Base-by-base conservation (phyloP, 1,140 invertebrate species). In the Meloidogyne exigua region DNA sequence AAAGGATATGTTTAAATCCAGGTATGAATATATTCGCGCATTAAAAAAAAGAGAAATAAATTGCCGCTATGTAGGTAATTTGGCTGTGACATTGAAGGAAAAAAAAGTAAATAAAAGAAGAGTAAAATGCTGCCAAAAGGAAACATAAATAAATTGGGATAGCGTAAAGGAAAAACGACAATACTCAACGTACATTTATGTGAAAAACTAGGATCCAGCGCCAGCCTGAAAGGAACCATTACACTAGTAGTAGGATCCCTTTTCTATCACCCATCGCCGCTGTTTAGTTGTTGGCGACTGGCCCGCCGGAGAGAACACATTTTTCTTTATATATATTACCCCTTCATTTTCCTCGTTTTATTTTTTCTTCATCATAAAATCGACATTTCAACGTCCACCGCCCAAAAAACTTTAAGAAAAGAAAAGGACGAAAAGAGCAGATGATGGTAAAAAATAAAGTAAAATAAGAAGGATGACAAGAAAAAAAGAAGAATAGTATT, bases 291-390 rank as follows among this genome's bases (percentile, higher is more conserved):
- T 57, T 57, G 49, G 49, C 49, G 49, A n/a, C 49, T 57, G 49
- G 49, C 49, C 44, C 49, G 49, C 15, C 49, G 49, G 49, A n/a
- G 49, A 57, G 49, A 57, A 57, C 49, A n/a, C 49, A 57, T 57
- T 57, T 57, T 57, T 32, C 28, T 32, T 7, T n/a, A n/a, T n/a
- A 13, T 49, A 13, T 15, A 18, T 15, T 49, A 2, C 44, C 44
- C 44, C 44, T 49, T 49, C 44, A 49, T 49, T 49, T 49, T 49
- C 15, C 15, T 15, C 44, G n/a, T 9, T 57, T 57, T 15, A 39
- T 39, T 44, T 44, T 44, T 57, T n/a, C 49, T 57, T n/a, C 49
- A 49, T 49, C 44, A 57, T 57, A 57, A 57, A 57, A 57, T 57
- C 49, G 49, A 57, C 49, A 57, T 57, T 57, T 57, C n/a, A 57